Conservation (phyloP, 2,888 invertebrate species). For the Pegoplata infirma region DNA sequence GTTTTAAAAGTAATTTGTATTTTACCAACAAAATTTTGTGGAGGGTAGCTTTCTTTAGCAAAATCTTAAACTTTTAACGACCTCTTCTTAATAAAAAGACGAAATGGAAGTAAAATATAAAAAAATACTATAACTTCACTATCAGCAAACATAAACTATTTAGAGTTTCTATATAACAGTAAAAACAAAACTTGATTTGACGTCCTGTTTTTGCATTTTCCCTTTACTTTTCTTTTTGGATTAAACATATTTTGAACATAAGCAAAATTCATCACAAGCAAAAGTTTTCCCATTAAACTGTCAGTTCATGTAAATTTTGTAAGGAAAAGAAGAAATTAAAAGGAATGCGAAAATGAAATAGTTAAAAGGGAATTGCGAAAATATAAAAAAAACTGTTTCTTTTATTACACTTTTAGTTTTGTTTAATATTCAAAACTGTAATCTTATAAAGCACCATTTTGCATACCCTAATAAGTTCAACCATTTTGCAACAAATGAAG, state of each 20-base stretch:
- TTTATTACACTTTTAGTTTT: constrained; percentile 12
- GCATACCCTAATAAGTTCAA: no score
- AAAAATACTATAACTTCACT: constrained; percentile 1
- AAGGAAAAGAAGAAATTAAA: constrained; percentile 10
- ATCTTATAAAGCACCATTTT: no score
- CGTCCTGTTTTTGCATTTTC: not conserved
- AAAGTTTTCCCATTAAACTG: constrained; percentile 73
- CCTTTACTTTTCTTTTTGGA: not conserved
- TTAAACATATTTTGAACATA: not conserved
- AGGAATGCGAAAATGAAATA: not conserved
- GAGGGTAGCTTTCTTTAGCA: not conserved
- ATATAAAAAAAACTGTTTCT: not conserved
- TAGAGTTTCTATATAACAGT: constrained; percentile 7
- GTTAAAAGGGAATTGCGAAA: not conserved
- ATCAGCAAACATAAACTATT: constrained; percentile 4
- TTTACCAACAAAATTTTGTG: no score
- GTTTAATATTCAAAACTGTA: no score
- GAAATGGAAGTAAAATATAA: not conserved
- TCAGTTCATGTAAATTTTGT: constrained; percentile 61
- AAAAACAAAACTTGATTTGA: constrained; percentile 38
- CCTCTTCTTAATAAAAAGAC: not conserved
- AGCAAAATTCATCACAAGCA: constrained; percentile 56
- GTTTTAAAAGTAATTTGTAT: no score
- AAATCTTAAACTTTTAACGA: not conserved
- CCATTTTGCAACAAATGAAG: no score